Conservation (phyloP, 2,113 vertebrate genomes). For the Monarcha castaneiventris region DNA sequence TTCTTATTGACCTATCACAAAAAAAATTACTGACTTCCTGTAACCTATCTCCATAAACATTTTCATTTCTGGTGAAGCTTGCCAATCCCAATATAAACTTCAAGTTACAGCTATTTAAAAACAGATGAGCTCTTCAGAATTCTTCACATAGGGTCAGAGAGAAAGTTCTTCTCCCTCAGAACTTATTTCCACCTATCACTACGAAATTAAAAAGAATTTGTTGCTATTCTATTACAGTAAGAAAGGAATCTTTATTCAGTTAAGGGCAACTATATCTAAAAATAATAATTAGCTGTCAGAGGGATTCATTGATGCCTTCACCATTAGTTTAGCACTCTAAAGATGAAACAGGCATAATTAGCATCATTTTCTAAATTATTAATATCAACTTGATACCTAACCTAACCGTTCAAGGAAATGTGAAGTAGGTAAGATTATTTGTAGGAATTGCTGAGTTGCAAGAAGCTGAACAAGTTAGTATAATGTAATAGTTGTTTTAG, state of each 20-base stretch:
- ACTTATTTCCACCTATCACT: background rate
- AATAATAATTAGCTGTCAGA: background rate
- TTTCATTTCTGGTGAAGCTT: background rate
- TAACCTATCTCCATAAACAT: background rate
- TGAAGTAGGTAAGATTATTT: background rate
- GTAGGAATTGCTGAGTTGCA: background rate
- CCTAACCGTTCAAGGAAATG: background rate
- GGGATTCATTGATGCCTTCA: background rate
- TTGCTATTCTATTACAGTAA: background rate
- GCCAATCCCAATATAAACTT: background rate
- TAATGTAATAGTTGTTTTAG: background rate
- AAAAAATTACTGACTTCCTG: background rate
- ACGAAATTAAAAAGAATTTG: background rate
- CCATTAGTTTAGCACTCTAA: background rate
- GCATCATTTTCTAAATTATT: background rate
- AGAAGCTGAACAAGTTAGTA: background rate
- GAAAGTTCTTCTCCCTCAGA: background rate
- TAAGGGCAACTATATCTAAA: background rate
- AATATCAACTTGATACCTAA: background rate
- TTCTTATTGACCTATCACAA: background rate
- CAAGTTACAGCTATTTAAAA: background rate
- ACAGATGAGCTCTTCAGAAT: background rate
- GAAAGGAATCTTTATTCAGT: background rate
- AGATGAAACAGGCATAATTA: background rate
- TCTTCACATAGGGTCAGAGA: background rate